phyloP scores from a whole-genome alignment of 2,888 invertebrate genomes.

The Drosophila ustulata region DNA sequence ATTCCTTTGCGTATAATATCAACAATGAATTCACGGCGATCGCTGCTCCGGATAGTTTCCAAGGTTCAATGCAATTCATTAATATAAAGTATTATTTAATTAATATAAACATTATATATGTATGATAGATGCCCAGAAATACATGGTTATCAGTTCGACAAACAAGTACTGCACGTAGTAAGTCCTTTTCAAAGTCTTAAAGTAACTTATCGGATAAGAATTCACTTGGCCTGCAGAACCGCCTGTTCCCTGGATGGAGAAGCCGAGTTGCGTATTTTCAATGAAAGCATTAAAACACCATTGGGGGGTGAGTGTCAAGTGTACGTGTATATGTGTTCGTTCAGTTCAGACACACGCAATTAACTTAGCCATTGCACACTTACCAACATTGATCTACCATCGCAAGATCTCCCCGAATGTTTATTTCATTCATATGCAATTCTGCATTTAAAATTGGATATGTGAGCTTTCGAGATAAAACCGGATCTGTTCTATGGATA shows the following conservation, averaged over 20 bases:
- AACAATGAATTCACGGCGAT: background rate
- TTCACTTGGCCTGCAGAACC: constrained; percentile 30
- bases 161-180: constrained; percentile 8
- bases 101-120: background rate
- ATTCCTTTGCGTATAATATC: background rate
- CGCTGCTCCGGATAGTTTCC: constrained; percentile 1
- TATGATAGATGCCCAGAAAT: constrained; percentile 2
- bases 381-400: background rate
- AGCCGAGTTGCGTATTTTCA: constrained; percentile 50
- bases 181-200: background rate
- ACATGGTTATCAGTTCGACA: constrained; percentile 1
- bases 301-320: constrained; percentile 68
- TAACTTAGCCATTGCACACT: background rate
- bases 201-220: background rate
- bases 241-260: constrained; percentile 38
- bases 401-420: background rate
- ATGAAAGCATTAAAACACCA: constrained; percentile 40
- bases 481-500: constrained; percentile 24
- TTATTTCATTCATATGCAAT: background rate
- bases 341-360: background rate
- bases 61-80: constrained; percentile 35
- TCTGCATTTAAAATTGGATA: constrained; percentile 8
- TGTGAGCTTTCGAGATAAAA: constrained; percentile 26
- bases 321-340: background rate
- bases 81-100: background rate